Conservation (phyloP, 2,888 invertebrate species). For the Cyclophora albipunctata region DNA sequence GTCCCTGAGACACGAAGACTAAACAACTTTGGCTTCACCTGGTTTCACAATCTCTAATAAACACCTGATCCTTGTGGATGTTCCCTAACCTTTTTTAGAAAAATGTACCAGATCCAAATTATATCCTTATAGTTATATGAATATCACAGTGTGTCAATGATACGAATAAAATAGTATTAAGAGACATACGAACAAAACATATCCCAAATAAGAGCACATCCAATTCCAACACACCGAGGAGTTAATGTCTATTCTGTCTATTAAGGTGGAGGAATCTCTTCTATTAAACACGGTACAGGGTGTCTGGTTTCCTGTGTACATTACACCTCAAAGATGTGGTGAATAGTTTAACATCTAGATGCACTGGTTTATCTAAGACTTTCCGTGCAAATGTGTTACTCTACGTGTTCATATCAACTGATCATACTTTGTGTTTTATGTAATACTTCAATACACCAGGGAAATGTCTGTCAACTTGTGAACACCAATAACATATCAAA, state of each 20-base stretch:
- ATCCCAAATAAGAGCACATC: slow-evolving; percentile 34
- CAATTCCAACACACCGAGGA: slow-evolving; percentile 42
- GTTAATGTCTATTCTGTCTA: slow-evolving; percentile 51
- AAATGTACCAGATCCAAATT: slow-evolving; percentile 14
- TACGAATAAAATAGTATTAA: slow-evolving; percentile 6
- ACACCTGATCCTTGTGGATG: slow-evolving; percentile 36
- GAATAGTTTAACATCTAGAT: slow-evolving; percentile 47
- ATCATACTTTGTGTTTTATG: neutral
- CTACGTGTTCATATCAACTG: neutral
- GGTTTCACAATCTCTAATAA: slow-evolving; percentile 54
- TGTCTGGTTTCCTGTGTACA: slow-evolving; percentile 56
- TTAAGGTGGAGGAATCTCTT: slow-evolving; percentile 68
- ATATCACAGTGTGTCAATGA: slow-evolving; percentile 18
- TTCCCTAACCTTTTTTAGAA: slow-evolving; percentile 31
- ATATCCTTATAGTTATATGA: slow-evolving; percentile 13
- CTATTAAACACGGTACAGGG: slow-evolving; percentile 61
- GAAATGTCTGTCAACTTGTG: no score
- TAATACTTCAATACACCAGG: no score
- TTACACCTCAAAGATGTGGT: slow-evolving; percentile 44
- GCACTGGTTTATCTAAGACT: slow-evolving; percentile 8
- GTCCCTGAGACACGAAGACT: slow-evolving; percentile 56
- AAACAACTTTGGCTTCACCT: slow-evolving; percentile 50
- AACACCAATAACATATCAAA: no score
- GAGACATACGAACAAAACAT: slow-evolving; percentile 10
- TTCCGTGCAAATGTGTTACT: neutral